These are phyloP conservation scores for Drosophila maculinotata DNA, from an alignment of 2,888 invertebrate genomes.

Conservation along the genomic window DNA sequence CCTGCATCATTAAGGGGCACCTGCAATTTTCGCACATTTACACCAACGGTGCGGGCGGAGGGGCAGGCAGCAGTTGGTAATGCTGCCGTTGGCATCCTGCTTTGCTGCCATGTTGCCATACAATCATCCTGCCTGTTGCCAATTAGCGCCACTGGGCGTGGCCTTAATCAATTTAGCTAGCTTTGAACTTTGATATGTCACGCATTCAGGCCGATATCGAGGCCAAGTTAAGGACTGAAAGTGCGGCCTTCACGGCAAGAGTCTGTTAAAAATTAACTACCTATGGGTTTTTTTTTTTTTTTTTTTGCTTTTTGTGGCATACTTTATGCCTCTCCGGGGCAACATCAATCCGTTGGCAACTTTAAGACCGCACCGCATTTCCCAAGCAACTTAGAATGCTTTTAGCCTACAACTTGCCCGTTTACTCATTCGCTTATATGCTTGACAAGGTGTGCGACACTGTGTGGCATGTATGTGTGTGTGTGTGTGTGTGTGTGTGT, in stretches of 20 bases:
- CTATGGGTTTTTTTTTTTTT: constrained; percentile 7
- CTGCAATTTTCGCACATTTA: constrained; percentile 62
- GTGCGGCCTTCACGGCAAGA: background rate
- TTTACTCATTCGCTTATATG: constrained; percentile 30
- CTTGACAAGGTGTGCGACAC: constrained; percentile 55
- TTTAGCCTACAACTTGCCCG: constrained; percentile 26
- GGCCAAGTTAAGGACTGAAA: constrained; percentile 4
- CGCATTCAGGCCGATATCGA: constrained; percentile 1
- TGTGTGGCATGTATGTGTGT: constrained; percentile 25
- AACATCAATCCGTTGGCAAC: constrained; percentile 49
- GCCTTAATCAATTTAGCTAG: constrained; percentile 19
- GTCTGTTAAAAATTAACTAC: constrained; percentile 39
- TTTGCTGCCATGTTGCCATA: background rate
- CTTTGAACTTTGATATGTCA: constrained; percentile 28
- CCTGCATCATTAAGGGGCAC: constrained; percentile 73
- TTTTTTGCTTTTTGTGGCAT: constrained; percentile 11
- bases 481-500: constrained; percentile 8
- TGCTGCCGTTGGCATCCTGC: background rate
- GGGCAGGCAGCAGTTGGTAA: background rate
- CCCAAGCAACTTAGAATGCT: constrained; percentile 13
- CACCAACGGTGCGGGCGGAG: constrained; percentile 14
- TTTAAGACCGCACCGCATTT: constrained; percentile 43
- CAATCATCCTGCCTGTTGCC: constrained; percentile 7
- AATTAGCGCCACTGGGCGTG: constrained; percentile 33
- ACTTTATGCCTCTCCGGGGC: constrained; percentile 47